Evolutionary conservation across 2,113 vertebrate species (phyloP).

Genomic region (Chionodraco myersi): DNA sequence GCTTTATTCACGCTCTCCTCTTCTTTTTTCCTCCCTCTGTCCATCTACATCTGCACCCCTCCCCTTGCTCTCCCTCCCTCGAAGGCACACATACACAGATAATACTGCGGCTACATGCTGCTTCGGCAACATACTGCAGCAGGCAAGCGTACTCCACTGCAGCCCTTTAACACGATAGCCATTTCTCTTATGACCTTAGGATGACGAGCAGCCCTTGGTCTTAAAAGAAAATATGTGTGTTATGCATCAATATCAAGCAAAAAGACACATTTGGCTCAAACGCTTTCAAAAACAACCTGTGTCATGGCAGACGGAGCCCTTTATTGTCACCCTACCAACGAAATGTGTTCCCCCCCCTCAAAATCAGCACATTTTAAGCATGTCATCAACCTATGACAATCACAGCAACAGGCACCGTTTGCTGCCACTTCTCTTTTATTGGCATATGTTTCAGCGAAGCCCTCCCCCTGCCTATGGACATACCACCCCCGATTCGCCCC

Average conservation of each 20-base stretch:
- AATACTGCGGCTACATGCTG: conserved; percentile 74
- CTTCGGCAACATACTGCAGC: conserved; percentile 78
- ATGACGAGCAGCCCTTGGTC: conserved; percentile 40
- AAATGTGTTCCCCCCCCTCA: neutral
- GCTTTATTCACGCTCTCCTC: conserved; percentile 56
- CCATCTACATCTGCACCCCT: conserved; percentile 71
- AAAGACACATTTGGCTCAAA: conserved; percentile 5
- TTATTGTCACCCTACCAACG: conserved; percentile 1
- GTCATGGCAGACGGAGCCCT: conserved; percentile 2
- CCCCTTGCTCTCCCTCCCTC: conserved; percentile 51
- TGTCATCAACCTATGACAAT: conserved; percentile 39
- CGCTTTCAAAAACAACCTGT: conserved; percentile 21
- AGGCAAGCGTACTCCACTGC: conserved; percentile 65
- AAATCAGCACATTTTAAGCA: conserved; percentile 30
- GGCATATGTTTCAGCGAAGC: conserved; percentile 42
- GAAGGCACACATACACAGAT: conserved; percentile 76
- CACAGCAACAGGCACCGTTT: conserved; percentile 28
- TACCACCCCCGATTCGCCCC: conserved; percentile 73
- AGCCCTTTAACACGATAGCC: conserved; percentile 70
- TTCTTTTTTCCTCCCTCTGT: conserved; percentile 57
- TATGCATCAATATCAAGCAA: conserved; percentile 17
- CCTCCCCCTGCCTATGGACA: conserved; percentile 66
- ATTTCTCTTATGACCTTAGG: conserved; percentile 68
- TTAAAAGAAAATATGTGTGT: conserved; percentile 23
- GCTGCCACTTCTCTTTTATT: conserved; percentile 41